Evolutionary conservation across 2,113 vertebrate species (phyloP), one percentile per base, ranked within the genome.

Genomic region (Lethenteron camtschaticum): DNA sequence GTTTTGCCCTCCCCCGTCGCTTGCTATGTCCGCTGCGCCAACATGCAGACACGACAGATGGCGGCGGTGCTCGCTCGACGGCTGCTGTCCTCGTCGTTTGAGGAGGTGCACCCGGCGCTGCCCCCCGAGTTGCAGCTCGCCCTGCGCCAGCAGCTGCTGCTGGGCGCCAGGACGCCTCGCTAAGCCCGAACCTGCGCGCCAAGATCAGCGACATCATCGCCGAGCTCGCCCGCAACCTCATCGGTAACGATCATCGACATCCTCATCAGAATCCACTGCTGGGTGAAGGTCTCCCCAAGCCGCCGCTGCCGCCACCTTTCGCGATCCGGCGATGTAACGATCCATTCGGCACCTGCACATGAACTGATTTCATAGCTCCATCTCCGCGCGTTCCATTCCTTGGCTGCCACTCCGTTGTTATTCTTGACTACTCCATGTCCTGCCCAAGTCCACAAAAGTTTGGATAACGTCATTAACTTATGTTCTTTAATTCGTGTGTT

Each of bases 161-260:
- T 84, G 74, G 84, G 87, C 78, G 94, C 96, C 89, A 95, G 75
- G 77, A 86, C 71, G 90, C 96, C 77, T 76, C 76, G 1, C n/a
- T 66, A n/a, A 83, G 87, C 8, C 84, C 85, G 10, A 84, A 81
- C 75, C 95, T 96, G 81, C 87, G 91, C 76, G 95, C 88, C 76
- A 99, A 97, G 79, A 80, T 91, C 71, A 94, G 87, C 79, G 94
- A 99, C 72, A 90, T 99, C 14, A 92, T 89, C 12, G 94, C 94
- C 2, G 94, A 99, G 76, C 79, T 99, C 69, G 82, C 85, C 70
- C 85, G 94, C 75, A 99, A 99, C 77, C 84, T 99, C 76, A 86
- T 97, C 69, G 92, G 92, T 97, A 75, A 71, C 73, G 73, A 41
- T 20, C 70, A 12, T 63, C 41, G 55, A 66, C 68, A 16, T 56